phyloP scores from a whole-genome alignment of 2,797 vertebrate genomes.

The Coracias cyanogaster region DNA sequence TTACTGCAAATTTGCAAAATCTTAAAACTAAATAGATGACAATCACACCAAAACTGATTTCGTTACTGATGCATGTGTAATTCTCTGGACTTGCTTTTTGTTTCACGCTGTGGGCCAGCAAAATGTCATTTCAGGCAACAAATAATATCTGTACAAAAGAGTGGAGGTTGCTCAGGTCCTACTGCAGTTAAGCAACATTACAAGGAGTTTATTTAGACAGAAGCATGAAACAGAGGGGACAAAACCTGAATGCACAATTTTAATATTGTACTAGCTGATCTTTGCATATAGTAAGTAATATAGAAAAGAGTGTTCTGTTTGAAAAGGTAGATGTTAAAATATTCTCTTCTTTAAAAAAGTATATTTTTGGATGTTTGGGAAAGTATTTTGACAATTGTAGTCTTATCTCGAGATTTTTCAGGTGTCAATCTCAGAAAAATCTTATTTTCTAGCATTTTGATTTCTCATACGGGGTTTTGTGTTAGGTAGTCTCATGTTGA shows the following conservation, averaged over 20 bases:
- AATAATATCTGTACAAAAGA: neutral
- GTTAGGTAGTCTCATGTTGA: neutral
- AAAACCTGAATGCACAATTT: neutral
- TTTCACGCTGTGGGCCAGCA: neutral
- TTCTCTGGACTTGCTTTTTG: neutral
- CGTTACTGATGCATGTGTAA: neutral
- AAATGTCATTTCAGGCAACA: neutral
- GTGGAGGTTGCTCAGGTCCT: neutral
- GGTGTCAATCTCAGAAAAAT: neutral
- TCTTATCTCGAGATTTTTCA: neutral
- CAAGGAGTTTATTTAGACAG: neutral
- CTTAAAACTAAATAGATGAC: slow-evolving; percentile 62
- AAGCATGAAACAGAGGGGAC: neutral
- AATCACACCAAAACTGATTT: slow-evolving; percentile 65
- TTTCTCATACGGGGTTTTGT: neutral
- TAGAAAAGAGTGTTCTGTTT: neutral
- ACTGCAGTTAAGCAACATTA: neutral
- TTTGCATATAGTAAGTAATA: neutral
- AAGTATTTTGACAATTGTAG: slow-evolving; percentile 34
- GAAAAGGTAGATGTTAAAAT: neutral
- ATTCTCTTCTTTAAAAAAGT: slow-evolving; percentile 1
- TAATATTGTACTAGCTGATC: neutral
- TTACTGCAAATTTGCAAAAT: slow-evolving; percentile 26
- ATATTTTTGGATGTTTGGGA: slow-evolving; percentile 65
- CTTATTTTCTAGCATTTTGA: slow-evolving; percentile 21